Evolutionary conservation across 1,140 invertebrate species (phyloP).

Genomic region (Leptopilina boulardi): DNA sequence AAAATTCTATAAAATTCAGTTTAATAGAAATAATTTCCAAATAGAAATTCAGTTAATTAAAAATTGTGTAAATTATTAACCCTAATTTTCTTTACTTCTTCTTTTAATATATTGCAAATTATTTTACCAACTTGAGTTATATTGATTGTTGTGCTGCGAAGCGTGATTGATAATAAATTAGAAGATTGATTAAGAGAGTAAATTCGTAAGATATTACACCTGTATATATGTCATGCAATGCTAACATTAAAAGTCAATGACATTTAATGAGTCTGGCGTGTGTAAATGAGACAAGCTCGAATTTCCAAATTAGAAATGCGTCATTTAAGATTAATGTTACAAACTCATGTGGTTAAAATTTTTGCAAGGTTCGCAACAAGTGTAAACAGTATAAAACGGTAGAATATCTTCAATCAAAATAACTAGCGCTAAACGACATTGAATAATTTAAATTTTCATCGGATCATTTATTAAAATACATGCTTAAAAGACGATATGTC

Average conservation of each 20-base stretch:
- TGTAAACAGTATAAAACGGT: background rate
- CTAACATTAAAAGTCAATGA: slow-evolving; percentile 5
- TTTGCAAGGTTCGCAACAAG: too few species aligned
- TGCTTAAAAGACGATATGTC: too few species aligned
- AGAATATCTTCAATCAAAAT: slow-evolving; percentile 11
- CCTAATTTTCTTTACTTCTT: too few species aligned
- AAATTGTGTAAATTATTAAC: too few species aligned
- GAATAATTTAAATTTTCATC: slow-evolving; percentile 1
- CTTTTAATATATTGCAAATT: too few species aligned
- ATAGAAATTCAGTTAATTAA: too few species aligned
- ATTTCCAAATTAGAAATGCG: slow-evolving; percentile 2
- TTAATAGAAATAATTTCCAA: too few species aligned
- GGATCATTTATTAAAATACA: background rate
- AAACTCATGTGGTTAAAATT: background rate
- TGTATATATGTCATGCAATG: background rate
- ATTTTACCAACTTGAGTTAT: too few species aligned
- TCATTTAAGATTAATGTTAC: background rate
- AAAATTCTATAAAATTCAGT: too few species aligned
- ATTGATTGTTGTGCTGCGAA: too few species aligned
- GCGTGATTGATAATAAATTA: too few species aligned
- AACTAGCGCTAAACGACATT: background rate
- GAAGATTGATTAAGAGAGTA: background rate
- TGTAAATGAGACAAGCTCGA: background rate
- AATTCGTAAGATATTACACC: background rate
- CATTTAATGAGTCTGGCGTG: slow-evolving; percentile 10